These are phyloP conservation scores for Rousettus leschenaultii DNA, from an alignment of 2,113 vertebrate genomes.

Conservation along the genomic window DNA sequence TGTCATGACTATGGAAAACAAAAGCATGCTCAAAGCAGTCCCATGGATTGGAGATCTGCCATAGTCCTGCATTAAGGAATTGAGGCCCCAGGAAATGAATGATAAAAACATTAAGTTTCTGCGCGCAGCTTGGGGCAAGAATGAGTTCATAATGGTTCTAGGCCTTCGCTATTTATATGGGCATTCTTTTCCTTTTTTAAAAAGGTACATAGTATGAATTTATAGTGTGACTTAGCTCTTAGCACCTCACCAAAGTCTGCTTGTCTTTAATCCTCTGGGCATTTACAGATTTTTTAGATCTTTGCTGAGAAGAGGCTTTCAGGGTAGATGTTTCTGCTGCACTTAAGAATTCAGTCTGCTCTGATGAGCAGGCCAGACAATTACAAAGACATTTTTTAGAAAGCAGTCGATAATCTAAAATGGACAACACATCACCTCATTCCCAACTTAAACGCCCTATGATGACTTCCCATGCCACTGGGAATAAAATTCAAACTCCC, in stretches of 20 bases:
- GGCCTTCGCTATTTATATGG: not conserved
- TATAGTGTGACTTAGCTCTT: not conserved
- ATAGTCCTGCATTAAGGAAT: not conserved
- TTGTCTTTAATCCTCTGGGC: not conserved
- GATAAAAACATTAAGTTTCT: constrained; percentile 17
- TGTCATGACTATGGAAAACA: not conserved
- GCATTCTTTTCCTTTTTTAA: not conserved
- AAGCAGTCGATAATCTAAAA: not conserved
- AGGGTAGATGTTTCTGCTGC: not conserved
- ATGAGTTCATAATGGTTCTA: not conserved
- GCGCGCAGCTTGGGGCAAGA: not conserved
- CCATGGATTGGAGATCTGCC: not conserved
- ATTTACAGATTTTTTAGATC: not conserved
- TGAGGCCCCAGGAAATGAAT: not conserved
- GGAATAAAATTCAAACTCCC: not conserved
- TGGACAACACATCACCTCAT: not conserved
- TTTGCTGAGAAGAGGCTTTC: constrained; percentile 25
- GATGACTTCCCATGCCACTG: not conserved
- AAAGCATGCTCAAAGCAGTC: not conserved
- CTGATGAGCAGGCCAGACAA: not conserved
- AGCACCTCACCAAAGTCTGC: rapidly evolving
- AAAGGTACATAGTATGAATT: not conserved
- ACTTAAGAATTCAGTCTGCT: not conserved
- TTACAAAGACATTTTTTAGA: not conserved
- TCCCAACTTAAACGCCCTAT: not conserved